Evolutionary conservation across 2,113 vertebrate genomes (phyloP), one percentile per base, ranked within the genome.

Genomic region (Pogona vitticeps): DNA sequence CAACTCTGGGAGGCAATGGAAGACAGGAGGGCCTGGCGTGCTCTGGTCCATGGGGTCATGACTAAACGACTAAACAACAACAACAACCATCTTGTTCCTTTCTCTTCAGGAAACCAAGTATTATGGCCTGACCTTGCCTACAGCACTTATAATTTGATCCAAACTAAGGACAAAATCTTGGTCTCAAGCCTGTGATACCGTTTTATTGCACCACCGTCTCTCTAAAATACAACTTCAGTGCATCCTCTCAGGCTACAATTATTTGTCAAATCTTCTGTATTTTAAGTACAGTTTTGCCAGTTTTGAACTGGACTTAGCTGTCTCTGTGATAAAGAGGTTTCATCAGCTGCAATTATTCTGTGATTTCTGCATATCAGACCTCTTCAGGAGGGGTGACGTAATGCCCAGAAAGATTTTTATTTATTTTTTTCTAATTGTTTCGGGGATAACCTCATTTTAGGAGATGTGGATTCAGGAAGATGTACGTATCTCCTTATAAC

Each of bases 391-490:
- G 3, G 6, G 15, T 6, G 65, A 13, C 20, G 18, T 15, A 26
- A 15, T 1, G 14, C 23, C 31, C 40, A 1, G 8, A 31, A 12
- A 1, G 1, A 12, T 15, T 18, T 26, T 13, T 31, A 2, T 56
- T 36, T 28, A 1, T 1, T 61, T 21, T 15, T 33, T 20, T 76
- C 42, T 84, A 46, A 76, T 84, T 75, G 61, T 38, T 38, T n/a
- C 3, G 2, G 15, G 7, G 42, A 73, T 85, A 85, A 85, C 73
- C 83, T 85, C 38, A 9, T 72, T 86, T 86, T 26, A 10, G 36
- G 36, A 61, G 76, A 80, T 46, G 70, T 46, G 77, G 38, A 80
- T 80, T 59, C 77, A 73, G 72, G 76, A 80, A 86, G 77, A 61
- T 72, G 56, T n/a, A n/a, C n/a, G n/a, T 31, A 71, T 59, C 84